These are phyloP conservation scores for Caenorhabditis drosophilae DNA, from an alignment of 2,888 invertebrate species.

Conservation along the genomic window DNA sequence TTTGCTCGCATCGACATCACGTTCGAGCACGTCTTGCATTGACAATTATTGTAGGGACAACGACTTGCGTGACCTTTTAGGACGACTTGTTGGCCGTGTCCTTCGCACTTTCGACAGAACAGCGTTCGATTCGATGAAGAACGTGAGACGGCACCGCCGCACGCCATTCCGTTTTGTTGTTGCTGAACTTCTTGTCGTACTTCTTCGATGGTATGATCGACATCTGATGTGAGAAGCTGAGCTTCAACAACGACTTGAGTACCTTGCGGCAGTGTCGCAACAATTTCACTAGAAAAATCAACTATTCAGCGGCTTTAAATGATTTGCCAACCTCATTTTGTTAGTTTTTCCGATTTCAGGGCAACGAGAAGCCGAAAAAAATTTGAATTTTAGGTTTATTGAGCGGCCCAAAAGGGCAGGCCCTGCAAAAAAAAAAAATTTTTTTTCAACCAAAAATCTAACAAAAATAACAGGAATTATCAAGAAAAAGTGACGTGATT, in stretches of 20 bases:
- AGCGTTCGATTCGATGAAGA: constrained; percentile 52
- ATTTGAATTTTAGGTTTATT: no score
- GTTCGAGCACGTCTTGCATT: constrained; percentile 68
- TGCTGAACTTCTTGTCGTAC: constrained; percentile 54
- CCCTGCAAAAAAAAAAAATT: constrained; percentile 15
- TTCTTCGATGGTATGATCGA: constrained; percentile 67
- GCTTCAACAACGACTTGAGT: constrained; percentile 68
- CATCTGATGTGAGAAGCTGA: constrained; percentile 66
- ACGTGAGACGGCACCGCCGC: constrained; percentile 28
- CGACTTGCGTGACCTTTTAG: constrained; percentile 68
- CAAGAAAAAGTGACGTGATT: no score
- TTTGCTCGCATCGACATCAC: constrained; percentile 69
- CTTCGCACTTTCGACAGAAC: constrained; percentile 63
- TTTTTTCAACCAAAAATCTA: not conserved
- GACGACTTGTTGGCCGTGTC: constrained; percentile 64
- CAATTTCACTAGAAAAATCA: constrained; percentile 37
- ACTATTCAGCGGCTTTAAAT: no score
- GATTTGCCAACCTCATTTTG: no score
- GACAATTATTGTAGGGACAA: constrained; percentile 67
- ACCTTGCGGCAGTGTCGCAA: constrained; percentile 60
- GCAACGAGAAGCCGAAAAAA: no score
- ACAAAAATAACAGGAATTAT: not conserved
- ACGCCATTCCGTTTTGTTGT: constrained; percentile 27
- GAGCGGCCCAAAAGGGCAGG: constrained; percentile 37
- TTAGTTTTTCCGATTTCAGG: no score